Evolutionary conservation across 1,140 invertebrate species (phyloP).

Genomic region (Mylabris phalerata): DNA sequence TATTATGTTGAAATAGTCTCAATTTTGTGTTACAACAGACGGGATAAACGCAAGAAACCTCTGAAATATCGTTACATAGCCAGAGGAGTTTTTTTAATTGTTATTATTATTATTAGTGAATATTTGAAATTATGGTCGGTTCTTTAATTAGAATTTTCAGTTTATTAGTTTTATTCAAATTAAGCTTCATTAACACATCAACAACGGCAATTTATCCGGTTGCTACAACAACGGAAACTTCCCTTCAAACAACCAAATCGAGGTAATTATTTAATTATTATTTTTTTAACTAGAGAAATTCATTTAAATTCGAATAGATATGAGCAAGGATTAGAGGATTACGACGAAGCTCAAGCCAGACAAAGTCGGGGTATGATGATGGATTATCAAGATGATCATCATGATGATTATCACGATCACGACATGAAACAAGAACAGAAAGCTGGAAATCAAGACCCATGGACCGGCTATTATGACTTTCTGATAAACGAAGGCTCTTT

Average conservation of each 20-base stretch:
- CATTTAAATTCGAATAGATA: slow-evolving; percentile 24
- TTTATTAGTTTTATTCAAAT: slow-evolving; percentile 18
- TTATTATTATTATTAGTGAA: slow-evolving; percentile 1
- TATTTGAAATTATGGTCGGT: slow-evolving; percentile 6
- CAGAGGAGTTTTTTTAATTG: slow-evolving; percentile 5
- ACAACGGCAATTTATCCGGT: slow-evolving; percentile 4
- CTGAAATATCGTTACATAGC: slow-evolving; percentile 19
- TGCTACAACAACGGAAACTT: slow-evolving; percentile 13
- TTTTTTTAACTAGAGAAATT: slow-evolving; percentile 1
- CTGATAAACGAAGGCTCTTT: slow-evolving; percentile 78
- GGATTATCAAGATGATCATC: slow-evolving; percentile 26
- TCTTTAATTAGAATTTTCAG: slow-evolving; percentile 4
- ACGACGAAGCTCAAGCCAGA: slow-evolving; percentile 30
- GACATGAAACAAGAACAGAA: slow-evolving; percentile 41
- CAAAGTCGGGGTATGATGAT: slow-evolving; percentile 34
- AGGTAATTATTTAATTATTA: slow-evolving; percentile 18
- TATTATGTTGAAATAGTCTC: slow-evolving; percentile 6
- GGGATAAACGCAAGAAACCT: background rate
- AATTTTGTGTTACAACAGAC: slow-evolving; percentile 8
- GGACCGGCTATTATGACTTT: slow-evolving; percentile 74
- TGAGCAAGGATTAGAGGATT: slow-evolving; percentile 35
- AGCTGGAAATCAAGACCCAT: slow-evolving; percentile 54
- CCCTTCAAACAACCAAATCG: slow-evolving; percentile 15
- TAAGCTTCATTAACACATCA: background rate
- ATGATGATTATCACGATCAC: slow-evolving; percentile 35